Conservation (phyloP, 2,888 invertebrate species). For the Eledone cirrhosa region DNA sequence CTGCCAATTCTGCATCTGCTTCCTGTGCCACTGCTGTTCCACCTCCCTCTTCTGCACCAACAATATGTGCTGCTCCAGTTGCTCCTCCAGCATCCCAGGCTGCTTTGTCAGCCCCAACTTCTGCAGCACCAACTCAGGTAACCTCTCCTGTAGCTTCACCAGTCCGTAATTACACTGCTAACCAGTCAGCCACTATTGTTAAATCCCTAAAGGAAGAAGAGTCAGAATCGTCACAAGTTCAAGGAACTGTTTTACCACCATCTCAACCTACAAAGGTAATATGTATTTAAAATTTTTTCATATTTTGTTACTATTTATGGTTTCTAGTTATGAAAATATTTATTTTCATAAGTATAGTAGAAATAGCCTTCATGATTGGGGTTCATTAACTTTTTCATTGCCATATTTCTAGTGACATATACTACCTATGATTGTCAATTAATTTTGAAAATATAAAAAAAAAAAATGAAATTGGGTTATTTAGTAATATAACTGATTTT, state of each 20-base stretch:
- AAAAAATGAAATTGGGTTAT: no score
- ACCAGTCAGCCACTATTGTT: slow-evolving; percentile 15
- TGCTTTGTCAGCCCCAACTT: slow-evolving; percentile 1
- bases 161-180: slow-evolving; percentile 17
- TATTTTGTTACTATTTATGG: no score
- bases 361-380: no score
- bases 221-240: slow-evolving; percentile 30
- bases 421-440: no score
- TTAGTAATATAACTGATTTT: no score
- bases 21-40: slow-evolving; percentile 31
- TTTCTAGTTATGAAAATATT: no score
- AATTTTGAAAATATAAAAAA: no score
- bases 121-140: slow-evolving; percentile 19
- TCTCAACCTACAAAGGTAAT: slow-evolving; percentile 60
- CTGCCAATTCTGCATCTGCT: slow-evolving; percentile 29
- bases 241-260: slow-evolving; percentile 53
- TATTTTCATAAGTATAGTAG: no score
- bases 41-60: slow-evolving; percentile 24
- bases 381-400: no score
- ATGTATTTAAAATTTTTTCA: not conserved
- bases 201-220: slow-evolving; percentile 24
- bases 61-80: slow-evolving; percentile 24
- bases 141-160: slow-evolving; percentile 29
- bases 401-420: no score
- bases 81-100: slow-evolving; percentile 32